A percentile compares a stretch with the other conserved stretches of the same genome.
Evolutionary conservation across 2,113 vertebrate species (phyloP).

Genomic region (Notothenia coriiceps): DNA sequence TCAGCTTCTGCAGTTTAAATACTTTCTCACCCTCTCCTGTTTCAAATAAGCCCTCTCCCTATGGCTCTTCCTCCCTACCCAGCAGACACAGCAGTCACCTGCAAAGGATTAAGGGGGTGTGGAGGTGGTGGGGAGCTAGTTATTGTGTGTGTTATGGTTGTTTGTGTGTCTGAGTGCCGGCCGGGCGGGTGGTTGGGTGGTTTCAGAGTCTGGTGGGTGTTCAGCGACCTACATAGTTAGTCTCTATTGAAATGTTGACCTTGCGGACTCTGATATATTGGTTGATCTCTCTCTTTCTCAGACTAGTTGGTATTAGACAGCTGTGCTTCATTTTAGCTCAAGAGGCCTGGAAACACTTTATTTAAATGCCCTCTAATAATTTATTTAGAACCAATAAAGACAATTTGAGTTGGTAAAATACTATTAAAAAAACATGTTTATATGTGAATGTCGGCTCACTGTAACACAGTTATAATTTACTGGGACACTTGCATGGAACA

Average conservation of each 20-base stretch:
- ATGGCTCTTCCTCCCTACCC: slow-evolving; percentile 23
- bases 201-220: slow-evolving; percentile 38
- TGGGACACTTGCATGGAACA: background rate
- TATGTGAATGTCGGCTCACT: background rate
- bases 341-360: background rate
- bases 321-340: background rate
- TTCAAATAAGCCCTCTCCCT: slow-evolving; percentile 13
- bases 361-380: background rate
- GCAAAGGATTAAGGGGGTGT: slow-evolving; percentile 68
- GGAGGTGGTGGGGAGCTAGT: slow-evolving; percentile 39
- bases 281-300: slow-evolving; percentile 3
- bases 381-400: background rate
- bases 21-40: slow-evolving; percentile 23
- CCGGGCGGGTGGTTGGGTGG: slow-evolving; percentile 4
- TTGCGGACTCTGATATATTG: slow-evolving; percentile 10
- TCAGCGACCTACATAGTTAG: slow-evolving; percentile 42
- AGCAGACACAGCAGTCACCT: slow-evolving; percentile 68
- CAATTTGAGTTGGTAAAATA: background rate
- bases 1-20: slow-evolving; percentile 12
- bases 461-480: too few species aligned
- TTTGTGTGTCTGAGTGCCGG: slow-evolving; percentile 38
- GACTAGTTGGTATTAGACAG: background rate
- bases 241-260: slow-evolving; percentile 38
- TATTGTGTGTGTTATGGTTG: slow-evolving; percentile 51
- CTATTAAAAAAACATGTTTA: background rate